A percentile compares a stretch with the other conserved stretches of the same genome.
phyloP scores from a whole-genome alignment of 2,888 invertebrate genomes.

The Cephus pulcher region DNA sequence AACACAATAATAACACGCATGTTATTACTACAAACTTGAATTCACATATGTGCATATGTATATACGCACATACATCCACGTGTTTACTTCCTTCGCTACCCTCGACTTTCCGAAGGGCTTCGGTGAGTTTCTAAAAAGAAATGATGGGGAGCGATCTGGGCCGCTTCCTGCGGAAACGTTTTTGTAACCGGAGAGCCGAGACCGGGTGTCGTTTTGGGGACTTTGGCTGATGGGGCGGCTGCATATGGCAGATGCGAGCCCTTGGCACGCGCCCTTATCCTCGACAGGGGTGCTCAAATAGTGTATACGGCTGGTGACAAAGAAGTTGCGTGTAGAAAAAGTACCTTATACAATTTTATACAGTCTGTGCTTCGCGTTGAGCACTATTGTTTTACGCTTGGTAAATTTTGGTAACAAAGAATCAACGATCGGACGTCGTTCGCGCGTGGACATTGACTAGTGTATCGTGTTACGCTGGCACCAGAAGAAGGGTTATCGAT shows the following conservation, averaged over 20 bases:
- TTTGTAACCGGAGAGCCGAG: conserved; percentile 44
- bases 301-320: conserved; percentile 8
- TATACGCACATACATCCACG: not conserved
- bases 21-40: not conserved
- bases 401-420: not conserved
- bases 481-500: conserved; percentile 40
- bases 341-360: not conserved
- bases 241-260: conserved; percentile 58
- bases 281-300: conserved; percentile 50
- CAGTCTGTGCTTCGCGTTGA: not conserved
- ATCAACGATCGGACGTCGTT: conserved; percentile 28
- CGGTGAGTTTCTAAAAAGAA: conserved; percentile 7
- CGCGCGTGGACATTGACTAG: conserved; percentile 50
- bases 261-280: conserved; percentile 62
- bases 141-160: conserved; percentile 37
- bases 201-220: conserved; percentile 43
- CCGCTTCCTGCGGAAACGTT: conserved; percentile 64
- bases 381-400: conserved; percentile 14
- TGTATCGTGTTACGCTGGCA: conserved; percentile 50
- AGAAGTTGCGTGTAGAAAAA: not conserved
- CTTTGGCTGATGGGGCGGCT: conserved; percentile 42
- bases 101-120: not conserved
- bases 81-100: not conserved
- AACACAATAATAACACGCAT: not conserved
- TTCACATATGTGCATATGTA: not conserved